These are phyloP conservation scores for Arion vulgaris DNA, from an alignment of 1,140 invertebrate species.

Conservation along the genomic window DNA sequence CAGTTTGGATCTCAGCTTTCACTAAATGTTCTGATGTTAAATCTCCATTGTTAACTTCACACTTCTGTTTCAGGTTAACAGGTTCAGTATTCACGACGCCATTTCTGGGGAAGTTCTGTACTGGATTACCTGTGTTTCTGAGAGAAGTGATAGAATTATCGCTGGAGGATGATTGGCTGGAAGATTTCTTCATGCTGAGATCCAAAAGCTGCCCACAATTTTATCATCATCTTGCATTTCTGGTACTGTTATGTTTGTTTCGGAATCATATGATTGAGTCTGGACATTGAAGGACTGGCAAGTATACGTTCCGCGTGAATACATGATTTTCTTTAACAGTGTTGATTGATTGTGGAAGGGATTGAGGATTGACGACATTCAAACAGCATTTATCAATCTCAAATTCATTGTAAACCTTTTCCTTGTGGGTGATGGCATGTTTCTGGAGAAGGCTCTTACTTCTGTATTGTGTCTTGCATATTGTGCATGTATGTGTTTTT, in stretches of 20 bases:
- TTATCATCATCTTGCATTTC: not conserved
- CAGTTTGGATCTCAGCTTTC: not conserved
- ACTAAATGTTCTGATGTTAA: not conserved
- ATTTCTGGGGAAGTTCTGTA: slow-evolving; percentile 19
- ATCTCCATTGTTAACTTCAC: not conserved
- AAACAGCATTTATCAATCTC: too few species aligned
- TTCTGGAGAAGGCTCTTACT: slow-evolving; percentile 51
- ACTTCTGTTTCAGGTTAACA: not conserved
- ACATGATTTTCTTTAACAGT: too few species aligned
- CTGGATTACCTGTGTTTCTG: not conserved
- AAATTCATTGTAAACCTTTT: not conserved
- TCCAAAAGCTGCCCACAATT: slow-evolving; percentile 13
- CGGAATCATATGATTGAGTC: too few species aligned
- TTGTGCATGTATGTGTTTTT: slow-evolving; percentile 50
- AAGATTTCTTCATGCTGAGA: slow-evolving; percentile 27
- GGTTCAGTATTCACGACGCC: not conserved
- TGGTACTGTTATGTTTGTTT: too few species aligned
- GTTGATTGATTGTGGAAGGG: too few species aligned
- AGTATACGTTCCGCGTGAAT: too few species aligned
- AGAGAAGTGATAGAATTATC: not conserved
- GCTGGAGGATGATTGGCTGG: not conserved
- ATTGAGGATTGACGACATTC: too few species aligned
- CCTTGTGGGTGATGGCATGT: slow-evolving; percentile 53
- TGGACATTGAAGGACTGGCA: too few species aligned
- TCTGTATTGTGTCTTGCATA: slow-evolving; percentile 57